Conservation (phyloP, 2,797 vertebrate genomes). For the Podarcis siculus region DNA sequence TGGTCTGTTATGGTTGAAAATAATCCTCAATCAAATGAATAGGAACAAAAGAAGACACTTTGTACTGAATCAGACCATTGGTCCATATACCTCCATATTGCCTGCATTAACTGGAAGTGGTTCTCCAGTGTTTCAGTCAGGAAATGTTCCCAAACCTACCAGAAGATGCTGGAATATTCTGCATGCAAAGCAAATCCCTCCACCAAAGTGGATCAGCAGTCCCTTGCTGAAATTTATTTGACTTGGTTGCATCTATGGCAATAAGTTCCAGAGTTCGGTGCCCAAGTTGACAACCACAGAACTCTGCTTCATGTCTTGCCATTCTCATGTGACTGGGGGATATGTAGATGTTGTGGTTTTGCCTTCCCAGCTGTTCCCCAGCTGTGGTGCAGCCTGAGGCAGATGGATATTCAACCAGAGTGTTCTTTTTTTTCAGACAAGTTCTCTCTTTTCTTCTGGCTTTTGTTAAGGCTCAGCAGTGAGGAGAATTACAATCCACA, state of each 20-base stretch:
- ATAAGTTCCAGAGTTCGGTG: fast-evolving
- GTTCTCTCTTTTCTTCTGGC: not conserved
- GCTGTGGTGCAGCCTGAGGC: not conserved
- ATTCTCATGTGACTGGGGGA: not conserved
- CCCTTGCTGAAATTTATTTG: not conserved
- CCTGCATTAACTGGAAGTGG: not conserved
- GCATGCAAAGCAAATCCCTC: too few relatives aligned
- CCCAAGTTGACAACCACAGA: not conserved
- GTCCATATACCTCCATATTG: not conserved
- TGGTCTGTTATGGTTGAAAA: not conserved
- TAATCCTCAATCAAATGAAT: too few relatives aligned
- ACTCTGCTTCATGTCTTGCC: fast-evolving
- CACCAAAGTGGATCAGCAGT: not conserved
- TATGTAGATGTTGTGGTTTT: not conserved
- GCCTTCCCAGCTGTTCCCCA: not conserved
- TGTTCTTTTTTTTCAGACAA: not conserved
- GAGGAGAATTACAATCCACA: not conserved
- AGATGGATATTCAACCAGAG: slow-evolving; percentile 24
- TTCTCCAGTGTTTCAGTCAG: too few relatives aligned
- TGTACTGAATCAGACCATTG: not conserved
- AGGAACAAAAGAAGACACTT: not conserved
- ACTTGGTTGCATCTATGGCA: slow-evolving; percentile 3
- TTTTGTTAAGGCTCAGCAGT: fast-evolving
- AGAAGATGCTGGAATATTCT: too few relatives aligned
- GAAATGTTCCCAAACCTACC: too few relatives aligned